Base-by-base conservation (phyloP, 2,113 vertebrate species). In the Mastomys natalensis region DNA sequence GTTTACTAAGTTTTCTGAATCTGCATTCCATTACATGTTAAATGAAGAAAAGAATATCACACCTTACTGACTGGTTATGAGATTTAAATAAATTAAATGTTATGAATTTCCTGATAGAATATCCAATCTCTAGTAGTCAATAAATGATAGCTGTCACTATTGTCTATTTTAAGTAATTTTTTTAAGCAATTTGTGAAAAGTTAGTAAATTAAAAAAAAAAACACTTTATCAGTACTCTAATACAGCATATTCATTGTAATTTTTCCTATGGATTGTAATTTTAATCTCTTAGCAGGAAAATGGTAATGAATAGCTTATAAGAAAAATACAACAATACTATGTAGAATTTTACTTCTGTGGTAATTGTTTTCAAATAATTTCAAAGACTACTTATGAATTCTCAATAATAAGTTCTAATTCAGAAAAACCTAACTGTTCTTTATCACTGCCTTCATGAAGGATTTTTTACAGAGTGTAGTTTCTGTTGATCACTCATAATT, bases 131-230 rank as follows among this genome's bases (percentile, higher is more conserved):
- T 43, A 53, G 16, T 16, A 24, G 17, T 78, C n/a, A 88, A 31
- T 84, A 84, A 90, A 22, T 91, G 53, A 53, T 48, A 80, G 12
- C 17, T 60, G 22, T 76, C 22, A 70, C 2, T 70, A 45, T 31
- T 48, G n/a, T 7, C 37, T 24, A 62, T 24, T 88, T 88, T 88
- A 48, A 93, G 45, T 11, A 53, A 12, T 24, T 40, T 85, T 85
- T 88, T 91, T 55, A 78, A 40, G 13, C 26, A 26, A 91, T 26
- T 64, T 3, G 2, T 40, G 24, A 90, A 88, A 91, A 94, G 19
- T 78, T 29, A 43, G 4, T 84, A 40, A 87, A 91, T 48, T 48
- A 48, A 62, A 77, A 88, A 95, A 84, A 91, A 95, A 84, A 90
- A 89, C 51, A 80, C 37, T 76, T 87, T 34, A 70, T n/a, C 31